Conservation (phyloP, 1,140 invertebrate species). For the Anoplolepis gracilipes region DNA sequence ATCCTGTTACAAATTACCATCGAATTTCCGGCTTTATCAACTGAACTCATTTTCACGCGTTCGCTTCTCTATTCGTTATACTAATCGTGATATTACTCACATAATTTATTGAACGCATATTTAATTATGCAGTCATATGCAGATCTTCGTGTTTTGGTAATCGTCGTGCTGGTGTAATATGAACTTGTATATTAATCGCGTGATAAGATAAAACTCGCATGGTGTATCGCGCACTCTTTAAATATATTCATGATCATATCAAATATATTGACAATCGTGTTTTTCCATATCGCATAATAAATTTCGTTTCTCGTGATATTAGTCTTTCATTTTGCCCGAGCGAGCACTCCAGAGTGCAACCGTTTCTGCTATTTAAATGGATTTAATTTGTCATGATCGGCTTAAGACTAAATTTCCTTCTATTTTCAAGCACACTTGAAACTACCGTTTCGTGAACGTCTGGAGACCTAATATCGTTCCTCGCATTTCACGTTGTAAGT, state of each 20-base stretch:
- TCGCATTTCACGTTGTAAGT: conserved; percentile 14
- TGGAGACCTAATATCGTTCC: conserved; percentile 15
- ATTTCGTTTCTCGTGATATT: conserved; percentile 29
- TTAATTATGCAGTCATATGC: conserved; percentile 3
- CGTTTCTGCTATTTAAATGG: conserved; percentile 48
- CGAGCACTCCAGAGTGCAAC: conserved; percentile 22
- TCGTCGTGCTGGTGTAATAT: background rate
- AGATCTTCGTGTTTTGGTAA: background rate
- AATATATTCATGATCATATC: background rate
- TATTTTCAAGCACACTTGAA: conserved; percentile 56
- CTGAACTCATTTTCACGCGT: background rate
- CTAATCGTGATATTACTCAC: background rate
- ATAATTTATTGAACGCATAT: conserved; percentile 10
- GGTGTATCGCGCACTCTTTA: conserved; percentile 16
- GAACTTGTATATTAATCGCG: background rate
- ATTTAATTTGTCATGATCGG: conserved; percentile 59
- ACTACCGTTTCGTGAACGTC: conserved; percentile 29
- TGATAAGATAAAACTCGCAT: background rate
- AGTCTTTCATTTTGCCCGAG: conserved; percentile 38
- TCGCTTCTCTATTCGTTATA: background rate
- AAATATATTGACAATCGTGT: conserved; percentile 3
- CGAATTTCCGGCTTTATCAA: background rate
- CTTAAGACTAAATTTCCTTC: conserved; percentile 55
- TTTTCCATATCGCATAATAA: conserved; percentile 45
- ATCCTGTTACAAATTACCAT: background rate